Evolutionary conservation across 2,797 vertebrate genomes (phyloP).

Genomic region (Lophotriccus pileatus): DNA sequence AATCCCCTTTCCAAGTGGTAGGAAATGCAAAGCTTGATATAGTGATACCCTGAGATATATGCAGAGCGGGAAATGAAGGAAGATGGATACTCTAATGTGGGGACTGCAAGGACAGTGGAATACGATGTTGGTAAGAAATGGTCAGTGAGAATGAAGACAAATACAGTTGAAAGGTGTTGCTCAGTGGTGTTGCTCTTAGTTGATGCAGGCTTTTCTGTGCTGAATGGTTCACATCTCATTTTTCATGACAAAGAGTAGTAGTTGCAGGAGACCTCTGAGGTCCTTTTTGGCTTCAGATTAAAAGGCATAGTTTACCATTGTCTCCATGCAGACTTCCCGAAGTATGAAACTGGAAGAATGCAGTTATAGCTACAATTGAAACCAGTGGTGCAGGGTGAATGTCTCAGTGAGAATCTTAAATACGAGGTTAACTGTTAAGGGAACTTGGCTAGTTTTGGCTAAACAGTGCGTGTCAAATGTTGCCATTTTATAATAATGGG

Average conservation of each 20-base stretch:
- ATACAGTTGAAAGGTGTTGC: background rate
- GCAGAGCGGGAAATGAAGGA: background rate
- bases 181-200: background rate
- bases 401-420: background rate
- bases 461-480: background rate
- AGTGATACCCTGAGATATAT: background rate
- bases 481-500: background rate
- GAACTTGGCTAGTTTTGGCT: background rate
- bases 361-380: background rate
- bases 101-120: background rate
- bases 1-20: background rate
- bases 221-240: background rate
- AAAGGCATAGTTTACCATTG: background rate
- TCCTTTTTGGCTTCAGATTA: background rate
- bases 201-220: background rate
- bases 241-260: background rate
- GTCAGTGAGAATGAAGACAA: background rate
- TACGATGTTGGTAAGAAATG: background rate
- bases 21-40: background rate
- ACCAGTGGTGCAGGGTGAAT: background rate
- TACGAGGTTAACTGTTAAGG: background rate
- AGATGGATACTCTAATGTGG: background rate
- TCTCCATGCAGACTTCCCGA: background rate
- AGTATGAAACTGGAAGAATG: background rate
- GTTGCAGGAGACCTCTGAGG: background rate